Conservation (phyloP, 2,888 invertebrate genomes). For the Dicycla oo region DNA sequence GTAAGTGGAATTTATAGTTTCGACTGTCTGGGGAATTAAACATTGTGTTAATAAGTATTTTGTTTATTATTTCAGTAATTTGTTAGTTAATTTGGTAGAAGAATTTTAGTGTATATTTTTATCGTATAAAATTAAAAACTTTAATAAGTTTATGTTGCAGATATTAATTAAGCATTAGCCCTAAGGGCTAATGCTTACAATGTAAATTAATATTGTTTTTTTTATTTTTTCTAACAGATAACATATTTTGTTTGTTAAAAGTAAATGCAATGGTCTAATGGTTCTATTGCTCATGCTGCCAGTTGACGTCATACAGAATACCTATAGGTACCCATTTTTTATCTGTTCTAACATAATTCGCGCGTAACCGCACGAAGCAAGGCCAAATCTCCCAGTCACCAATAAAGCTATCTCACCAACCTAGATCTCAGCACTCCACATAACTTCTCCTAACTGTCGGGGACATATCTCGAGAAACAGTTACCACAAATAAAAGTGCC, state of each 20-base stretch:
- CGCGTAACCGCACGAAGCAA: too few relatives aligned
- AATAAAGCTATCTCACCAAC: slow-evolving; percentile 43
- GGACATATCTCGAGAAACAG: slow-evolving; percentile 61
- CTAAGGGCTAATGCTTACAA: too few relatives aligned
- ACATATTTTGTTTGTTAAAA: neutral
- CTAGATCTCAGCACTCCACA: slow-evolving; percentile 45
- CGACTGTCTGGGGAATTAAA: neutral
- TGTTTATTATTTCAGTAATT: neutral
- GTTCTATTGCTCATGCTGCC: neutral
- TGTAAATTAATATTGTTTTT: too few relatives aligned
- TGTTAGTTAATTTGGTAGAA: too few relatives aligned
- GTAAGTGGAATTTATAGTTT: slow-evolving; percentile 32
- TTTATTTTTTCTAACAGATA: neutral
- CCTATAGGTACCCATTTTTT: neutral
- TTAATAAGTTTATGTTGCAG: neutral
- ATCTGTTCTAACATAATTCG: slow-evolving; percentile 9
- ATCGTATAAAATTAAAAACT: neutral
- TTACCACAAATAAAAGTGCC: slow-evolving; percentile 72
- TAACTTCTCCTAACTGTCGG: slow-evolving; percentile 58
- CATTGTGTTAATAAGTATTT: neutral
- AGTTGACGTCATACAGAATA: neutral
- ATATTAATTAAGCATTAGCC: neutral
- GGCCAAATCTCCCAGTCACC: slow-evolving; percentile 13
- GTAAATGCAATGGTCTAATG: neutral
- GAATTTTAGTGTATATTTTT: too few relatives aligned